Conservation (phyloP, 2,113 vertebrate species). For the Sturnus vulgaris region DNA sequence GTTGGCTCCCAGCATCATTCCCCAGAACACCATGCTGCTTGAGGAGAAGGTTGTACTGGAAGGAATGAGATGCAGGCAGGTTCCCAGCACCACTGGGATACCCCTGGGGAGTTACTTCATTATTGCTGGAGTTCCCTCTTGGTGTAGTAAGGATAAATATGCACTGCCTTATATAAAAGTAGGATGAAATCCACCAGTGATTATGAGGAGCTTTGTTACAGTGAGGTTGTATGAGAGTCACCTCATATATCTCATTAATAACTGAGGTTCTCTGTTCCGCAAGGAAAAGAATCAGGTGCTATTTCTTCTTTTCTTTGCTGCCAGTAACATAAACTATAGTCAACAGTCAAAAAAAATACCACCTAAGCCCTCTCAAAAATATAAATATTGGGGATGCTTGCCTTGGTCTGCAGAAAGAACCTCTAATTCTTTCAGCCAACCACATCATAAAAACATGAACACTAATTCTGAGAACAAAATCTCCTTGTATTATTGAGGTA, state of each 20-base stretch:
- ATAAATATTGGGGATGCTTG: background rate
- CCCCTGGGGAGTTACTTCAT: background rate
- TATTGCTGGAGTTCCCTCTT: background rate
- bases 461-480: background rate
- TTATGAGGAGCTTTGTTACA: background rate
- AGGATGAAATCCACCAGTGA: background rate
- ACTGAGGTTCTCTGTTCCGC: background rate
- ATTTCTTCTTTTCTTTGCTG: conserved; percentile 17
- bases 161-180: background rate
- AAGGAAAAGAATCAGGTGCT: background rate
- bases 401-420: background rate
- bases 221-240: background rate
- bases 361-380: background rate
- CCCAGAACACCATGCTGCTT: background rate
- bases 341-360: background rate
- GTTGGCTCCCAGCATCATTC: background rate
- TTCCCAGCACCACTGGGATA: background rate
- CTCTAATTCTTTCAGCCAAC: background rate
- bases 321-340: background rate
- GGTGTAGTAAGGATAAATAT: background rate
- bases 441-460: background rate
- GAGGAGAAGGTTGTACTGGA: fast-evolving
- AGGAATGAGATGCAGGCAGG: background rate
- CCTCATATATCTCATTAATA: conserved; percentile 4
- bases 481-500: background rate